phyloP scores from a whole-genome alignment of 2,888 invertebrate genomes.

The Orchestes rusci region DNA sequence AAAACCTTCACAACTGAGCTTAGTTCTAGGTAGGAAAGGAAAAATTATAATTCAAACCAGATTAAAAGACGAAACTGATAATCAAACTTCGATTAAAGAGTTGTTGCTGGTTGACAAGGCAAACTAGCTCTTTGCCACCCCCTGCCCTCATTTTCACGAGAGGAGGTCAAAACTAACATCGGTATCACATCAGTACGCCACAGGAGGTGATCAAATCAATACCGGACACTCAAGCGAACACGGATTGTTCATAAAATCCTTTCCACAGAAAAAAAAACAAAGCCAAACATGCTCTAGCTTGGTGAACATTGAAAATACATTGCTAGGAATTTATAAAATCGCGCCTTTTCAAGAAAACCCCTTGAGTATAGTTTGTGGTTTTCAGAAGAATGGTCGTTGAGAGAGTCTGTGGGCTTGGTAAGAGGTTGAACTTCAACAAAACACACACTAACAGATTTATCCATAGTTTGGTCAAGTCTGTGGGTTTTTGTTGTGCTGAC shows the following conservation, averaged over 20 bases:
- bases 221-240: constrained; percentile 23
- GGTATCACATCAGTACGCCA: constrained; percentile 14
- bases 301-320: constrained; percentile 17
- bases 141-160: too few relatives aligned
- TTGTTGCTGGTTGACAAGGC: too few relatives aligned
- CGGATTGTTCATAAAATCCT: constrained; percentile 26
- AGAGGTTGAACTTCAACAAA: too few relatives aligned
- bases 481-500: constrained; percentile 31
- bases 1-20: too few relatives aligned
- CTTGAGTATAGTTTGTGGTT: constrained; percentile 12
- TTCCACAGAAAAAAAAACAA: constrained; percentile 19
- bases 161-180: constrained; percentile 18
- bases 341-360: constrained; percentile 17
- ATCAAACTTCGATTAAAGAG: too few relatives aligned
- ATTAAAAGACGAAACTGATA: too few relatives aligned
- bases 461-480: background rate
- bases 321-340: too few relatives aligned
- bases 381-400: constrained; percentile 17
- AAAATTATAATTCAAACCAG: background rate
- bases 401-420: constrained; percentile 18
- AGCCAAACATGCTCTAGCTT: constrained; percentile 15
- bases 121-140: too few relatives aligned
- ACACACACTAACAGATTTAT: background rate
- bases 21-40: background rate
- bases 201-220: too few relatives aligned